Conservation (phyloP, 2,888 invertebrate species). For the Papilio protenor region DNA sequence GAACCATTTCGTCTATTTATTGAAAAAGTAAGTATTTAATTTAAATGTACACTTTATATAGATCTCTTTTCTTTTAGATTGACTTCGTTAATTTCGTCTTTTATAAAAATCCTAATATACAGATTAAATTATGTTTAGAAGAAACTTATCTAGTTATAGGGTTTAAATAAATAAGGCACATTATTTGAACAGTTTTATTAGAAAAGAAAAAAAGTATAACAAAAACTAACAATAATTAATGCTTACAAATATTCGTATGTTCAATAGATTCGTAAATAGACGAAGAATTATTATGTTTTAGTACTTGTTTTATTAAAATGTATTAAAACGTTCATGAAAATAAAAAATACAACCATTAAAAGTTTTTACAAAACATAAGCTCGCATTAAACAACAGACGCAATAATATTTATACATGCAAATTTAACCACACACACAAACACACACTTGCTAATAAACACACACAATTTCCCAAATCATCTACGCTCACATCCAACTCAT, state of each 20-base stretch:
- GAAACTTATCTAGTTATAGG: background rate
- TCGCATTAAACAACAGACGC: background rate
- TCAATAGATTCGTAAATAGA: background rate
- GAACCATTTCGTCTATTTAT: too few relatives aligned
- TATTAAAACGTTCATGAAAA: background rate
- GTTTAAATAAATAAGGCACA: background rate
- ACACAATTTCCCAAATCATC: background rate
- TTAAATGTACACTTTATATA: too few relatives aligned
- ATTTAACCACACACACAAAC: background rate
- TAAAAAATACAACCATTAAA: background rate
- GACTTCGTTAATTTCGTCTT: background rate
- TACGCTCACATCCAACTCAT: background rate
- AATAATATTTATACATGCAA: background rate
- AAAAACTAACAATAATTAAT: background rate
- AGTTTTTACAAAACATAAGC: background rate
- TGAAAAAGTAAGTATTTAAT: too few relatives aligned
- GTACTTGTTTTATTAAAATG: background rate
- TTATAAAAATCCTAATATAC: too few relatives aligned
- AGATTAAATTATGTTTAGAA: background rate
- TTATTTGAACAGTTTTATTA: background rate
- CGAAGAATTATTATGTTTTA: too few relatives aligned
- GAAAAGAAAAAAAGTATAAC: background rate
- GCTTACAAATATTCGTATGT: background rate
- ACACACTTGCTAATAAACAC: background rate
- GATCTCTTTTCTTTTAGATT: background rate